Conservation (phyloP, 2,888 invertebrate genomes). For the Drosophila longiperda region DNA sequence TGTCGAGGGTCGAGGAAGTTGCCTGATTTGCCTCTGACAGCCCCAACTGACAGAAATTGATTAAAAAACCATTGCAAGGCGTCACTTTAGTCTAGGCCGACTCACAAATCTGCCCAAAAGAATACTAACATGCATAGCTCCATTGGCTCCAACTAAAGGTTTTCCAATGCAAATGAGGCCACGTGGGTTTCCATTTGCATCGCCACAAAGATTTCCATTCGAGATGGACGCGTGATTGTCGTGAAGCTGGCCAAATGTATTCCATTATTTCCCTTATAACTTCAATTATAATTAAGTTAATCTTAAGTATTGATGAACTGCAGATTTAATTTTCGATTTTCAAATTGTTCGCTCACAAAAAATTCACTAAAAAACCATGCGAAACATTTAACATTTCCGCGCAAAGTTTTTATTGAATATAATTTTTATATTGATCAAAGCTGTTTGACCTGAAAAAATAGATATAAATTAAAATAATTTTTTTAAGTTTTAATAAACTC, state of each 20-base stretch:
- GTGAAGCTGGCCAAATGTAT: constrained; percentile 3
- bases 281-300: neutral
- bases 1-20: constrained; percentile 30
- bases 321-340: neutral
- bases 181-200: constrained; percentile 63
- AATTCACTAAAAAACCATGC: neutral
- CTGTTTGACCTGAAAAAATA: neutral
- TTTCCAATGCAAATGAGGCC: constrained; percentile 74
- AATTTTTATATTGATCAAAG: neutral
- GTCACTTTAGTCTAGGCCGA: constrained; percentile 47
- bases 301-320: neutral
- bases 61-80: constrained; percentile 68
- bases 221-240: constrained; percentile 40
- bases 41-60: constrained; percentile 76
- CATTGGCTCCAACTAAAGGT: constrained; percentile 47
- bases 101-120: constrained; percentile 43
- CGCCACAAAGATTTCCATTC: constrained; percentile 30
- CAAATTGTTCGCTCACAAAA: neutral
- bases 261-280: neutral
- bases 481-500: neutral
- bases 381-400: neutral
- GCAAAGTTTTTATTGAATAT: neutral
- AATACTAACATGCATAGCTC: constrained; percentile 35
- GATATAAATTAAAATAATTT: neutral
- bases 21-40: constrained; percentile 69